Evolutionary conservation across 2,888 invertebrate genomes (phyloP), one percentile per base, ranked within the genome.

Genomic region (Lutraria lutraria): DNA sequence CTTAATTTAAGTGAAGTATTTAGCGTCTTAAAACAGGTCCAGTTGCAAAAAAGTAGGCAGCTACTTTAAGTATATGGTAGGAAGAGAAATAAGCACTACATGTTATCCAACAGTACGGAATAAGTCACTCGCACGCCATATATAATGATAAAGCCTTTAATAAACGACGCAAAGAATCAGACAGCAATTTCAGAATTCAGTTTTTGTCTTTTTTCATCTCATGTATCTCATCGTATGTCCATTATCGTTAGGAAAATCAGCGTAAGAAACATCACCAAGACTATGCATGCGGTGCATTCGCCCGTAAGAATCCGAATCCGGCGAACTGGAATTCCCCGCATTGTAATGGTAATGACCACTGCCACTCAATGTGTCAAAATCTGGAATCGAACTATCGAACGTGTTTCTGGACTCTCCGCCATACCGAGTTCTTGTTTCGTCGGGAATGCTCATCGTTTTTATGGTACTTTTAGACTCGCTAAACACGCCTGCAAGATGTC

Each of bases 361-460:
- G 13, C 76, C 34, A 76, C 31, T 34, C 3, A 76, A 76, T 0
- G 76, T 31, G 31, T 76, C 16, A 15, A 76, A 76, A 31, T 76
- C 76, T 76, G 76, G 76, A 31, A 76, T 76, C 10, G 76, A 76
- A 76, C 76, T 76, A 10, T 76, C 76, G 15, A 34, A 34, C 19
- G 76, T 76, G 34, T 76, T 76, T 76, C 76, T 76, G 8, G 31
- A 34, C 3, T 31, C 13, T 0, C 76, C 31, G 8, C 25, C 76
- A 13, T 34, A 76, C 31, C 31, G 53, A 19, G 84, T 52, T 53
- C 54, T 53, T 29, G 84, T 84, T 56, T 84, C 84, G n/a, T 84
- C 84, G 0, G 84, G 84, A 76, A 84, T 84, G n/a, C 84, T 84
- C 76, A 84, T 84, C 12, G 84, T 84, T 34, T 53, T n/a, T 76